Conservation (phyloP, 1,140 invertebrate species). For the Geopemphigus sp. region DNA sequence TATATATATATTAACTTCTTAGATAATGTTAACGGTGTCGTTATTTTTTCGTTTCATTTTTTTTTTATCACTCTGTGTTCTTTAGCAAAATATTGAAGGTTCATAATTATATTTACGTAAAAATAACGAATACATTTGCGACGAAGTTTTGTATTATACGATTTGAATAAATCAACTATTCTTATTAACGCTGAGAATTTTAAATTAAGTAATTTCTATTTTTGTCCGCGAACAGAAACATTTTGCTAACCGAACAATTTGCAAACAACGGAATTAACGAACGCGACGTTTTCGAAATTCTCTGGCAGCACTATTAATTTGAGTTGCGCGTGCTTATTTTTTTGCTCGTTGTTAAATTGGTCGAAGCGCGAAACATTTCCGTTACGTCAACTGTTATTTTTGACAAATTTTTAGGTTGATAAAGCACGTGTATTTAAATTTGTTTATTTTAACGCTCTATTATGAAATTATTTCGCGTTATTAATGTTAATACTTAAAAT, state of each 20-base stretch:
- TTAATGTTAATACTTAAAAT: slow-evolving; percentile 17
- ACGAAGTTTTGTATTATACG: background rate
- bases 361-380: no score
- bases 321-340: no score
- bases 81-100: no score
- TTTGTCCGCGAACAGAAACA: background rate
- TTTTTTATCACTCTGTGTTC: background rate
- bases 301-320: no score
- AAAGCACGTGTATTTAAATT: background rate
- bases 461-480: background rate
- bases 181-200: background rate
- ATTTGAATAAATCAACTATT: background rate
- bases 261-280: background rate
- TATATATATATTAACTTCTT: background rate
- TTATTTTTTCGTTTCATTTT: background rate
- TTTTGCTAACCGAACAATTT: background rate
- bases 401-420: background rate
- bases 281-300: background rate
- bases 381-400: background rate
- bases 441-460: background rate
- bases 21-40: background rate
- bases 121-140: background rate
- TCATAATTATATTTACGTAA: background rate
- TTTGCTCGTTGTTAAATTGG: no score
- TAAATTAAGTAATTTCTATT: background rate